Evolutionary conservation across 2,113 vertebrate species (phyloP), one percentile per base, ranked within the genome.

Genomic region (Azemiops feae): DNA sequence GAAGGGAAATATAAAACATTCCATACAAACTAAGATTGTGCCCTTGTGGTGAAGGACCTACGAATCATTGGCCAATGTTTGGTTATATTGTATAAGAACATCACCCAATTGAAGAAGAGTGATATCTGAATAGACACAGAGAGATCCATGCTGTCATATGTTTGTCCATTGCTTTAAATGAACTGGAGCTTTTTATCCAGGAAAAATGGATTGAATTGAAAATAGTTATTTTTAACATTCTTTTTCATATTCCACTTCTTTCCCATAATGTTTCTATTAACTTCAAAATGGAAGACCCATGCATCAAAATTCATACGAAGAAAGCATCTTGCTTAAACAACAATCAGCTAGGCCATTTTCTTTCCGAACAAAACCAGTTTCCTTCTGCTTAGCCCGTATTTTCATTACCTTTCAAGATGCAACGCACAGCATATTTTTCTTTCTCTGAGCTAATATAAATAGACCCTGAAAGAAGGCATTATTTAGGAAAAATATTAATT

Each of bases 401-500:
- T 96, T 93, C 92, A 88, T 95, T 93, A 91, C 93, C 3, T 0
- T 97, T 97, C 94, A 12, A 39, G 92, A 95, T 97, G 96, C 88
- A 57, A 45, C 8, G 74, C 96, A 96, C 95, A 96, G 96, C 91
- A 53, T 97, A 96, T 97, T 97, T 64, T 60, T 47, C 57, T 57
- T 97, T 96, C 96, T 97, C 95, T 96, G 34, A 60, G 34, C 92
- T 92, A 96, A 95, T 97, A 98, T 97, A 98, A 98, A 97, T 97
- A 98, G 97, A 92, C 96, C 95, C 96, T 97, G 97, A 97, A 97
- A 96, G 90, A 97, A 93, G 96, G 96, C 95, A 95, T 96, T 97
- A 97, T 97, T 97, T 98, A 97, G 95, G 94, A 96, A 96, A 97
- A 97, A 98, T 97, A 98, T 96, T 98, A 97, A 98, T 98, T 98